A percentile compares a stretch with the other conserved stretches of the same genome.
phyloP scores from a whole-genome alignment of 2,888 invertebrate species.

The Melanotus villosus region DNA sequence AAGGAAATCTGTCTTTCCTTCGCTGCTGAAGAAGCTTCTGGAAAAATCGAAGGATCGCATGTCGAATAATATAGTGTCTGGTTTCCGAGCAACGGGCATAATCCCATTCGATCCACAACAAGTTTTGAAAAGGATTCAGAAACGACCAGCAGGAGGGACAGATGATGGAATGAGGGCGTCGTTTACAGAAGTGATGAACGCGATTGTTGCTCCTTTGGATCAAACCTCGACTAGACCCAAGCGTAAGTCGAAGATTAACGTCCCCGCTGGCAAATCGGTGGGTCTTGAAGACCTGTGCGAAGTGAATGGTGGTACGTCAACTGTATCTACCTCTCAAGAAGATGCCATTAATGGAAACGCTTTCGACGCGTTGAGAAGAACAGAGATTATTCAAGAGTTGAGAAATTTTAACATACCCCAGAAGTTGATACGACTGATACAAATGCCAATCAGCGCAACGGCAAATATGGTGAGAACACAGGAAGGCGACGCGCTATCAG shows the following conservation, averaged over 20 bases:
- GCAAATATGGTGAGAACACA: too few species aligned
- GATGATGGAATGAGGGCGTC: constrained; percentile 6
- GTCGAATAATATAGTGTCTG: constrained; percentile 30
- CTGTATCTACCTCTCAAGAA: too few species aligned
- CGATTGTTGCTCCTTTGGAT: too few species aligned
- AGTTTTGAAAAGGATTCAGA: constrained; percentile 30
- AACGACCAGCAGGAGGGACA: not conserved
- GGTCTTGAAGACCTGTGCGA: too few species aligned
- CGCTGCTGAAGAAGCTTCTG: constrained; percentile 32
- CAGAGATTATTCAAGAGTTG: too few species aligned
- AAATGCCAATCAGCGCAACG: too few species aligned
- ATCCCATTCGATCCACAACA: constrained; percentile 24
- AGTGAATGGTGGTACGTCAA: too few species aligned
- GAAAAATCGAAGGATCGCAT: constrained; percentile 8
- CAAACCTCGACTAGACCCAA: constrained; percentile 27
- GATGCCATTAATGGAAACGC: too few species aligned
- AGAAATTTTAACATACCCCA: too few species aligned
- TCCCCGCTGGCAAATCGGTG: constrained; percentile 35
- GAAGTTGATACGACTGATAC: too few species aligned
- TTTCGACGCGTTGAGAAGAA: too few species aligned
- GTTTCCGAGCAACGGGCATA: constrained; percentile 35
- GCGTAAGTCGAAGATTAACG: constrained; percentile 36
- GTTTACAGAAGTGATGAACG: constrained; percentile 18
- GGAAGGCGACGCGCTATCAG: too few species aligned
- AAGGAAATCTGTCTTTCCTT: constrained; percentile 45